A percentile compares a stretch with the other conserved stretches of the same genome.
phyloP scores from a whole-genome alignment of 2,113 vertebrate species.

The Bujurquina vittata region DNA sequence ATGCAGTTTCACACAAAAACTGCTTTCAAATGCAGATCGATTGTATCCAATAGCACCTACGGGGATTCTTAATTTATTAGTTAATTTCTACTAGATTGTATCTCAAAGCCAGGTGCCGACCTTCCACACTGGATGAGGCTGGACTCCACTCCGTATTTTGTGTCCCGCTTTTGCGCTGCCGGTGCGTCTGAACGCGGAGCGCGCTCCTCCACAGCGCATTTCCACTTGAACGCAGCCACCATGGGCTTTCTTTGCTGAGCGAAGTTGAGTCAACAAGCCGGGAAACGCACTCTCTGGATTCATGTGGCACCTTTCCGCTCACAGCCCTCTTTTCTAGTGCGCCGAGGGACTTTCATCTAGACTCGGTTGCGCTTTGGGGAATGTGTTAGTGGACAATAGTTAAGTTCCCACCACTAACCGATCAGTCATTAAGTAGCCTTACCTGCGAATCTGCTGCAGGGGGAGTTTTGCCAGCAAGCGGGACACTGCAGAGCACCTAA shows the following conservation, averaged over 20 bases:
- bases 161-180: constrained; percentile 41
- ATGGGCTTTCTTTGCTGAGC: constrained; percentile 36
- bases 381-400: constrained; percentile 53
- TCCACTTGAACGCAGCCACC: constrained; percentile 43
- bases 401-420: constrained; percentile 50
- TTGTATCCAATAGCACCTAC: background rate
- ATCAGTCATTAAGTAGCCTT: constrained; percentile 37
- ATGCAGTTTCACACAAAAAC: background rate
- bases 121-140: constrained; percentile 24
- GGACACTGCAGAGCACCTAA: constrained; percentile 45
- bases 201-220: constrained; percentile 52
- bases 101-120: background rate
- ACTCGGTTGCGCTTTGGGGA: constrained; percentile 17
- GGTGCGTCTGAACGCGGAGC: constrained; percentile 53
- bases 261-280: constrained; percentile 65
- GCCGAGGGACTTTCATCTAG: constrained; percentile 36
- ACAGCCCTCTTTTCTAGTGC: constrained; percentile 25
- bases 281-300: constrained; percentile 54
- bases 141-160: constrained; percentile 76
- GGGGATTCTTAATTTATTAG: background rate
- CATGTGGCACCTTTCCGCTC: constrained; percentile 62
- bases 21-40: background rate
- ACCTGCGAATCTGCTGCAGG: constrained; percentile 63
- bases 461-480: constrained; percentile 31
- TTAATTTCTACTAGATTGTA: background rate